A percentile compares a stretch with the other conserved stretches of the same genome.
These are phyloP conservation scores for Nymphalis urticae DNA, from an alignment of 2,888 invertebrate genomes.

Conservation along the genomic window DNA sequence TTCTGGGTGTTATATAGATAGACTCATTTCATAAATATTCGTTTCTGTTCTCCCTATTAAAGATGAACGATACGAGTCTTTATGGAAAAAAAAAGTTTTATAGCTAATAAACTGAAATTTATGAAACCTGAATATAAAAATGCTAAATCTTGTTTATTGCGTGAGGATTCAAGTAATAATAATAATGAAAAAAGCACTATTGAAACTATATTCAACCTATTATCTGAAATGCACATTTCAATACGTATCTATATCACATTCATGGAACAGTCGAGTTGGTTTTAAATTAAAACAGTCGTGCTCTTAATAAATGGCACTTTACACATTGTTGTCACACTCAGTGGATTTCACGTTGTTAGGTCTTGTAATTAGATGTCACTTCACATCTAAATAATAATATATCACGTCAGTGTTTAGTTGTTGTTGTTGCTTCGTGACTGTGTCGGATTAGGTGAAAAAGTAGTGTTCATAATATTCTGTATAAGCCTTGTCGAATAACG, in stretches of 20 bases:
- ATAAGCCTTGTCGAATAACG: conserved; percentile 49
- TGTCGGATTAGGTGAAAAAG: conserved; percentile 64
- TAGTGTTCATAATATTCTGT: conserved; percentile 62
- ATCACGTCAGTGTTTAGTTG: conserved; percentile 73
- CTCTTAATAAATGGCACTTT: conserved; percentile 32
- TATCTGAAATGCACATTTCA: conserved; percentile 38
- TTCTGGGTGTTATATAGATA: conserved; percentile 38
- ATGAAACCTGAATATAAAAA: conserved; percentile 15
- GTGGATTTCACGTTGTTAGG: conserved; percentile 26
- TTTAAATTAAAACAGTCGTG: conserved; percentile 31
- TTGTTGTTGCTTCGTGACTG: conserved; percentile 73
- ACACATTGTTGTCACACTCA: conserved; percentile 21
- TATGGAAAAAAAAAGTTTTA: conserved; percentile 32
- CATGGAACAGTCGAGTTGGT: conserved; percentile 26
- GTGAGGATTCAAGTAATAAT: conserved; percentile 20
- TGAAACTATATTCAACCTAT: conserved; percentile 32
- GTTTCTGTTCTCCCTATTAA: conserved; percentile 19
- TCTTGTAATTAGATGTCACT: conserved; percentile 51
- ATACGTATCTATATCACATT: conserved; percentile 30
- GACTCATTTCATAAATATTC: conserved; percentile 32
- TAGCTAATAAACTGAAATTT: conserved; percentile 28
- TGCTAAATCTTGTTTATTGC: neutral
- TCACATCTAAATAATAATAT: conserved; percentile 48
- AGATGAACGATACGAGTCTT: conserved; percentile 25
- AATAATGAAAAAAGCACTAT: conserved; percentile 31